Evolutionary conservation across 2,888 invertebrate species (phyloP).

Genomic region (Acronicta leporina): DNA sequence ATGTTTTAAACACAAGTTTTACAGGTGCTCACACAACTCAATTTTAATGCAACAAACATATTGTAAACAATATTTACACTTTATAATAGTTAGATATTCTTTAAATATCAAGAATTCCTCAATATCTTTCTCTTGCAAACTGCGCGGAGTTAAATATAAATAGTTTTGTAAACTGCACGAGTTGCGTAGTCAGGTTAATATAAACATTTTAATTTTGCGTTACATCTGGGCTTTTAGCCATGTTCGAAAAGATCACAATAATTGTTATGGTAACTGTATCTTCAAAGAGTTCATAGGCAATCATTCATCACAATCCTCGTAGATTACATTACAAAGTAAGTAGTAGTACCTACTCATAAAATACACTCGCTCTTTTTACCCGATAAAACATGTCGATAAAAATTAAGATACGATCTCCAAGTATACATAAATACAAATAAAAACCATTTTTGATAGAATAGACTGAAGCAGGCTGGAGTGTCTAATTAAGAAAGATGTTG

Average conservation of each 20-base stretch:
- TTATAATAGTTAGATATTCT: constrained; percentile 26
- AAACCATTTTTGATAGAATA: too few species aligned
- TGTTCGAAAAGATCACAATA: constrained; percentile 2
- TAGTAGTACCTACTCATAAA: neutral
- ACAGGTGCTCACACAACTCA: constrained; percentile 17
- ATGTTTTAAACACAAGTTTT: constrained; percentile 22
- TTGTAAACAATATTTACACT: constrained; percentile 22
- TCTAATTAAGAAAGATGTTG: too few species aligned
- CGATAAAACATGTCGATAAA: constrained; percentile 7
- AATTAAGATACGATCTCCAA: neutral
- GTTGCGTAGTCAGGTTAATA: constrained; percentile 26
- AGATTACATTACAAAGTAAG: constrained; percentile 12
- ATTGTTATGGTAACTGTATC: constrained; percentile 5
- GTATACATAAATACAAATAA: too few species aligned
- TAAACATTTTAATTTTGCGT: constrained; percentile 11
- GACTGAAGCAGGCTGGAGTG: too few species aligned
- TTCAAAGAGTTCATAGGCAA: constrained; percentile 6
- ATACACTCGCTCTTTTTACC: constrained; percentile 2
- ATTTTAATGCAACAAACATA: constrained; percentile 25
- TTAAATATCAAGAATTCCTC: constrained; percentile 18
- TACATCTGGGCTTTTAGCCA: constrained; percentile 2
- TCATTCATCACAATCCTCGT: constrained; percentile 12
- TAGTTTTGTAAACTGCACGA: constrained; percentile 17
- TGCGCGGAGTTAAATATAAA: constrained; percentile 15
- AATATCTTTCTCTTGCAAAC: constrained; percentile 11